These are phyloP conservation scores for Scaptomyza tumidula DNA, from an alignment of 2,888 invertebrate genomes.

Conservation along the genomic window DNA sequence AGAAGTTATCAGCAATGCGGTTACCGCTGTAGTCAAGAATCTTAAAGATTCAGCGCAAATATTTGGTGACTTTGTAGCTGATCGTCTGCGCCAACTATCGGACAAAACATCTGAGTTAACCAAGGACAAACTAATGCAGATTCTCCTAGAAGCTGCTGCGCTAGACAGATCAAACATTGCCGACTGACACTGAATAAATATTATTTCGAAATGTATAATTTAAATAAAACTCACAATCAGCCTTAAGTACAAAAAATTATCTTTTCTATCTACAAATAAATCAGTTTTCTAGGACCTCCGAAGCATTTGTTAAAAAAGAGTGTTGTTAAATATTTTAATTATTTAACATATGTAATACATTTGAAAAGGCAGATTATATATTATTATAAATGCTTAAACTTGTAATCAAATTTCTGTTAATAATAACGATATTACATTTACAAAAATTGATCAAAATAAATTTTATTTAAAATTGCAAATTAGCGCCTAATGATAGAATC, in stretches of 20 bases:
- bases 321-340: not conserved
- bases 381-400: not conserved
- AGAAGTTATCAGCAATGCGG: constrained; percentile 67
- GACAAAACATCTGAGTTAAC: constrained; percentile 54
- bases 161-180: constrained; percentile 43
- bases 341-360: not conserved
- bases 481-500: not conserved
- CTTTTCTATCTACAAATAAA: not conserved
- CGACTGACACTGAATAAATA: constrained; percentile 20
- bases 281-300: not conserved
- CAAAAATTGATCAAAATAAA: not conserved
- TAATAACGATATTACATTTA: too few relatives aligned
- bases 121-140: constrained; percentile 68
- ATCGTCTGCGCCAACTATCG: constrained; percentile 53
- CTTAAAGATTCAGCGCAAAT: constrained; percentile 61
- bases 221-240: constrained; percentile 57
- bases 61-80: constrained; percentile 67
- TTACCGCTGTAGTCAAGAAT: constrained; percentile 47
- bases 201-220: constrained; percentile 18
- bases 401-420: not conserved
- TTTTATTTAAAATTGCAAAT: not conserved
- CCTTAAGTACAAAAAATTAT: constrained; percentile 49
- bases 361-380: not conserved
- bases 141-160: constrained; percentile 55
- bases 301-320: not conserved